A percentile compares a stretch with the other conserved stretches of the same genome.
Evolutionary conservation across 1,140 invertebrate genomes (phyloP).

Genomic region (Drosophila yakuba): DNA sequence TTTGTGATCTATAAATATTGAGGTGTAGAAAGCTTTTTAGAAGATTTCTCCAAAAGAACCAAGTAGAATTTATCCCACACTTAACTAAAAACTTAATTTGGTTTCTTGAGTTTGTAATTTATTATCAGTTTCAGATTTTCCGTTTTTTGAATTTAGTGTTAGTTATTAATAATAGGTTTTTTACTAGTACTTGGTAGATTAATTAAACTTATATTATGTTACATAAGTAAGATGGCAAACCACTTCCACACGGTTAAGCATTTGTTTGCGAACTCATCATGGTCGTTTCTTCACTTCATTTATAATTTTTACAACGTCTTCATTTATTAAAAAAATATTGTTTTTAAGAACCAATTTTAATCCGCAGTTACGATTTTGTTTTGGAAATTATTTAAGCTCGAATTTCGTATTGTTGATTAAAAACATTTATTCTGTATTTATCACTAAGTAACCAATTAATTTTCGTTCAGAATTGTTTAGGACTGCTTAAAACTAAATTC

Average conservation of each 20-base stretch:
- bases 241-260: constrained; percentile 52
- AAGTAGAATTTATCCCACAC: neutral
- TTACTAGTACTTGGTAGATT: constrained; percentile 73
- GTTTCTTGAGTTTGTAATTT: constrained; percentile 56
- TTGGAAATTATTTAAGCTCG: constrained; percentile 79
- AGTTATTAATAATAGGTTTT: constrained; percentile 47
- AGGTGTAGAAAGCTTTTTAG: no score
- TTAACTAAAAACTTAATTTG: neutral
- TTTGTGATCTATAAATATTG: no score
- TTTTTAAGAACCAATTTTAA: constrained; percentile 61
- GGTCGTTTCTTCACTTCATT: constrained; percentile 15
- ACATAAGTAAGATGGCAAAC: constrained; percentile 65
- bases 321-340: constrained; percentile 45
- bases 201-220: constrained; percentile 74
- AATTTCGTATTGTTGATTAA: constrained; percentile 65
- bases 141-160: constrained; percentile 52
- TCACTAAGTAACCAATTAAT: constrained; percentile 69
- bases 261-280: constrained; percentile 39
- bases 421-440: constrained; percentile 63
- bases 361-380: constrained; percentile 40
- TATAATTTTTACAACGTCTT: constrained; percentile 41
- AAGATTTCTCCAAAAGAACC: no score
- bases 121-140: constrained; percentile 50
- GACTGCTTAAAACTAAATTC: constrained; percentile 76
- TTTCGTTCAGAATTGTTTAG: constrained; percentile 50